Conservation (phyloP, 2,113 vertebrate genomes). For the Eonycteris spelaea region DNA sequence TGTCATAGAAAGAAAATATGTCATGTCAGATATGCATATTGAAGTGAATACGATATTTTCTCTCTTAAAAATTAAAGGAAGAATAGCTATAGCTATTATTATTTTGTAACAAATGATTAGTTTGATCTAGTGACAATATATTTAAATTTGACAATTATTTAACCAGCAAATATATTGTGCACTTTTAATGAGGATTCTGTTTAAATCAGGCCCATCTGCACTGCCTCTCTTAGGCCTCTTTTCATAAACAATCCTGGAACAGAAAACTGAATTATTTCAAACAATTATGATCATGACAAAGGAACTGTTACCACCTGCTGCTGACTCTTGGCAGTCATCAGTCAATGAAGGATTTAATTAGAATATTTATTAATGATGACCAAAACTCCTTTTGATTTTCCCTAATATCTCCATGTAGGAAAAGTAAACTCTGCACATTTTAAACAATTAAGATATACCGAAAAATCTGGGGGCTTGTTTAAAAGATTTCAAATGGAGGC, state of each 20-base stretch:
- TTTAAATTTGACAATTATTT: constrained; percentile 33
- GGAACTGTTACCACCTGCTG: constrained; percentile 14
- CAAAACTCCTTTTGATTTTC: constrained; percentile 27
- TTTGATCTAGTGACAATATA: constrained; percentile 32
- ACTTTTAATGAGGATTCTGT: constrained; percentile 35
- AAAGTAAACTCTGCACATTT: neutral
- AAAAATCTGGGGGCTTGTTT: neutral
- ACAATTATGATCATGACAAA: constrained; percentile 47
- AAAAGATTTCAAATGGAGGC: neutral
- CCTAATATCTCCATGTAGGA: neutral
- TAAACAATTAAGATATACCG: neutral
- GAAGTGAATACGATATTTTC: neutral
- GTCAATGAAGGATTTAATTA: constrained; percentile 27
- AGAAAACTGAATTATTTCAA: constrained; percentile 42
- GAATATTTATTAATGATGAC: constrained; percentile 45
- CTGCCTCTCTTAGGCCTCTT: neutral
- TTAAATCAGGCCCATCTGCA: constrained; percentile 9
- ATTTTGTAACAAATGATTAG: constrained; percentile 41
- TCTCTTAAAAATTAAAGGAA: constrained; percentile 51
- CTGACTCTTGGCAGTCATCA: neutral
- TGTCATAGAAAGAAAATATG: neutral
- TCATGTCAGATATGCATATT: neutral
- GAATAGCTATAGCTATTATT: constrained; percentile 32
- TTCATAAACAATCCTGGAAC: neutral
- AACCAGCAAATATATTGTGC: constrained; percentile 7